Evolutionary conservation across 2,888 invertebrate genomes (phyloP).

Genomic region (Aplocera efformata): DNA sequence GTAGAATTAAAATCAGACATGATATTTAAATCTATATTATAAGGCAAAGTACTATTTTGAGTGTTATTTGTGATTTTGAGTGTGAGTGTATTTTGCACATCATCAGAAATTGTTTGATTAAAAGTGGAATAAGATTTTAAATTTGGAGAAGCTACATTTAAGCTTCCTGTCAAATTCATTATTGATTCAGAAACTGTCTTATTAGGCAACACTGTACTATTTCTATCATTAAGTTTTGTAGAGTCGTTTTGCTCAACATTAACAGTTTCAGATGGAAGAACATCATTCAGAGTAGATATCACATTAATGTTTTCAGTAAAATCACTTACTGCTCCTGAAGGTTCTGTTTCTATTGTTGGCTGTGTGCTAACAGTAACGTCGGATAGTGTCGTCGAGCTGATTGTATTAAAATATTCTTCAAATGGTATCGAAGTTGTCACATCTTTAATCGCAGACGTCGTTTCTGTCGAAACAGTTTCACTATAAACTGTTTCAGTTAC

Average conservation of each 20-base stretch:
- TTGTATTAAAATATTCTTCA: constrained; percentile 29
- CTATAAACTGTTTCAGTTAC: constrained; percentile 8
- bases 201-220: background rate
- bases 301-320: constrained; percentile 1
- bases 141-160: background rate
- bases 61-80: background rate
- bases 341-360: constrained; percentile 3
- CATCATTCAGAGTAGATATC: background rate
- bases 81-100: background rate
- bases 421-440: constrained; percentile 15
- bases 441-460: constrained; percentile 7
- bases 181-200: background rate
- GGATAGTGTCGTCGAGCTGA: constrained; percentile 25
- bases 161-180: background rate
- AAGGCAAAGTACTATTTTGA: background rate
- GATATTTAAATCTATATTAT: background rate
- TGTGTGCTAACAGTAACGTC: constrained; percentile 10
- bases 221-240: background rate
- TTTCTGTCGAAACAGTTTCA: constrained; percentile 2
- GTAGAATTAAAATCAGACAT: background rate
- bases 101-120: background rate
- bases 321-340: constrained; percentile 1
- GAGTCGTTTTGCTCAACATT: background rate
- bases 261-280: background rate
- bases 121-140: background rate